Conservation (phyloP, 2,113 vertebrate species). For the Penelope pileata region DNA sequence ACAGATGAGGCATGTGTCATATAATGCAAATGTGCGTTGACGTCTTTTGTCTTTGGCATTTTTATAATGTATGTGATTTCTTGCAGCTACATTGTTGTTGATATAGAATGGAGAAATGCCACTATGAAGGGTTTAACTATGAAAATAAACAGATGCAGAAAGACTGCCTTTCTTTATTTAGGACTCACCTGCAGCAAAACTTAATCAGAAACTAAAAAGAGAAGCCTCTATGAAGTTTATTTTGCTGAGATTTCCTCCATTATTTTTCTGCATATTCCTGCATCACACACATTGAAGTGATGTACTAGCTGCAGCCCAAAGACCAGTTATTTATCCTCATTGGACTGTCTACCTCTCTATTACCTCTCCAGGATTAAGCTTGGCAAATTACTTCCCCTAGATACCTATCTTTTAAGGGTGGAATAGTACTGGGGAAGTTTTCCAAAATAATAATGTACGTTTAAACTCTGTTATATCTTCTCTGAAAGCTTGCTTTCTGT, state of each 20-base stretch:
- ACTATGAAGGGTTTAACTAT: neutral
- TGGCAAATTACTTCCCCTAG: neutral
- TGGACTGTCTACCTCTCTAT: neutral
- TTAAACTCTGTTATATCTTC: neutral
- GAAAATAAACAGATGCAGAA: neutral
- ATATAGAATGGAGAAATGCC: neutral
- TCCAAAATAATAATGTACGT: neutral
- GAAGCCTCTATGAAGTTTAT: neutral
- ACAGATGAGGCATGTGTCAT: neutral
- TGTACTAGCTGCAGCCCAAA: neutral
- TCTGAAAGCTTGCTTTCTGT: neutral
- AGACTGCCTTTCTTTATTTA: neutral
- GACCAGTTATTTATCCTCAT: neutral
- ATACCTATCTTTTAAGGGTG: neutral
- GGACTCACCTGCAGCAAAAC: neutral
- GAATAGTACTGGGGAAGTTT: neutral
- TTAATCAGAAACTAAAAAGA: neutral
- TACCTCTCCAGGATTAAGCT: neutral
- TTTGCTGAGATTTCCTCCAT: neutral
- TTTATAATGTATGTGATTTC: neutral
- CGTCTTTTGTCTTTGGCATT: neutral
- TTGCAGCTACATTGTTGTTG: neutral
- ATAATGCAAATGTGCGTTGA: neutral
- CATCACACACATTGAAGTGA: accelerated
- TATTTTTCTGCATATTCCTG: neutral